Conservation (phyloP, 2,113 vertebrate genomes). For the Stegostoma tigrinum region DNA sequence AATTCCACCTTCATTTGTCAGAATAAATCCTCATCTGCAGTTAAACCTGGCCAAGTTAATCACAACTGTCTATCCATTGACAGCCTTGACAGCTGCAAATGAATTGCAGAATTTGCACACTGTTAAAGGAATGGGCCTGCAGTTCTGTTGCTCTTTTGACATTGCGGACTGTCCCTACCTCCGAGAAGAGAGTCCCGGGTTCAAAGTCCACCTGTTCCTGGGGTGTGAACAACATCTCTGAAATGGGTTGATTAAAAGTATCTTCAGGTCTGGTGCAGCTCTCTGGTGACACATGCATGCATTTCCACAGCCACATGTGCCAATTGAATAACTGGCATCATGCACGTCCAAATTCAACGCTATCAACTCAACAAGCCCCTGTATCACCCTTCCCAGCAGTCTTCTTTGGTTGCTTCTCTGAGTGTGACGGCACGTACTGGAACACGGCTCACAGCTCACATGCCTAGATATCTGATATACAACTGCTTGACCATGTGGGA, state of each 20-base stretch:
- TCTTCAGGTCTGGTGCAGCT: background rate
- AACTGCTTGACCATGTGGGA: background rate
- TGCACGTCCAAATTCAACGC: background rate
- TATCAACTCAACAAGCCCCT: background rate
- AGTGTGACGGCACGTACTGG: background rate
- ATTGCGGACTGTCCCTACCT: too few species aligned
- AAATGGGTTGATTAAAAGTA: too few species aligned
- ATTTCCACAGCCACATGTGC: background rate
- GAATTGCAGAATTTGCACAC: constrained; percentile 20
- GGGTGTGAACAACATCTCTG: too few species aligned
- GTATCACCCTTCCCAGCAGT: too few species aligned
- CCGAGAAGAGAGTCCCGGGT: too few species aligned
- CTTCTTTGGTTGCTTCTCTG: background rate
- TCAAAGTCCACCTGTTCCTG: too few species aligned
- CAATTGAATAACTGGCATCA: background rate
- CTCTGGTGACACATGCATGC: background rate
- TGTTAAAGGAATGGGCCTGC: constrained; percentile 6
- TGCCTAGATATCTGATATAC: background rate
- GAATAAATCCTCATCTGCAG: constrained; percentile 5
- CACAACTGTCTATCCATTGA: background rate
- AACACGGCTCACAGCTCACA: background rate
- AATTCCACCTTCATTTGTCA: background rate
- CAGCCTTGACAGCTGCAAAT: background rate
- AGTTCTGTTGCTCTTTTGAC: background rate
- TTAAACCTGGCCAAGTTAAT: background rate